These are phyloP conservation scores for Oenanthe oenanthe DNA, from an alignment of 2,113 vertebrate species.

Conservation along the genomic window DNA sequence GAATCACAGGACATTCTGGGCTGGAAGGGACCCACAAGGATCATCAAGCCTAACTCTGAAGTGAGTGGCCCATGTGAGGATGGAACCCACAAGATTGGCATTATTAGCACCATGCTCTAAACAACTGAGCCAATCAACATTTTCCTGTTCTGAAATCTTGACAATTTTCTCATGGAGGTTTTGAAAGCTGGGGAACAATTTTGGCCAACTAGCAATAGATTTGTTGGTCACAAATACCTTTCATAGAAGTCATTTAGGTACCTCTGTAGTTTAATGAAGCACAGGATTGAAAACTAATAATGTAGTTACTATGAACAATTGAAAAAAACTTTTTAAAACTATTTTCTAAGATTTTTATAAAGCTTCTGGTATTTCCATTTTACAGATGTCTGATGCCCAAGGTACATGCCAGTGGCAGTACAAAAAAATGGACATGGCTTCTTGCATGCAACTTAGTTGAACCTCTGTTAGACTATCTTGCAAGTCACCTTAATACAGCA, in stretches of 20 bases:
- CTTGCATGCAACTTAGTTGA: neutral
- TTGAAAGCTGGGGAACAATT: neutral
- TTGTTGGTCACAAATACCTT: neutral
- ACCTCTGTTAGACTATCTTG: neutral
- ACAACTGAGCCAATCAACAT: neutral
- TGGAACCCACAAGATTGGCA: rapidly evolving
- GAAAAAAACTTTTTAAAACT: neutral
- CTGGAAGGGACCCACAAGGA: too few relatives aligned
- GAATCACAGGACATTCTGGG: neutral
- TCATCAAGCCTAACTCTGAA: neutral
- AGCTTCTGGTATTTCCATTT: neutral
- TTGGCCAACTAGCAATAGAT: neutral
- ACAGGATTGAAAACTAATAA: neutral
- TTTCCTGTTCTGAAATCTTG: neutral
- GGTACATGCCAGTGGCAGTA: neutral
- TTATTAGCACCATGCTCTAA: neutral
- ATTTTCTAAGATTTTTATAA: neutral
- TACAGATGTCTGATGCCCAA: neutral
- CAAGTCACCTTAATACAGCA: neutral
- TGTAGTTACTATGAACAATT: neutral
- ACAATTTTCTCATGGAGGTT: neutral
- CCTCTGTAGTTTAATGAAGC: neutral
- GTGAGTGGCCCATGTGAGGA: rapidly evolving
- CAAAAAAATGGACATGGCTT: neutral
- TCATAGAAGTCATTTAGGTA: neutral